Evolutionary conservation across 2,888 invertebrate species (phyloP), one percentile per base, ranked within the genome.

Genomic region (Dugesia japonica): DNA sequence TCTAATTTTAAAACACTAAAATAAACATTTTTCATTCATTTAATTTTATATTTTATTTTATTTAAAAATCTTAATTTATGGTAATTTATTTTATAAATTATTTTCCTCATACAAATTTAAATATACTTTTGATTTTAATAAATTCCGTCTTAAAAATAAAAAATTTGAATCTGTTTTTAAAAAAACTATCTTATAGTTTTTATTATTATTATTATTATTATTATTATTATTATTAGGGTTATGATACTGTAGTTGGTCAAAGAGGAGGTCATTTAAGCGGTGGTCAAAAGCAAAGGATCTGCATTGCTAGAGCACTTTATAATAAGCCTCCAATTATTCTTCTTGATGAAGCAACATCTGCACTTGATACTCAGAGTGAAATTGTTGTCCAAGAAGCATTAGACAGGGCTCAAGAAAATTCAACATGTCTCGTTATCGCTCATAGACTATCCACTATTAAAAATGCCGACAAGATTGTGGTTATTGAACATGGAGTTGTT

Each of bases 201-300:
- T n/a, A n/a, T 31, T 31, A 31, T 31, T 7, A 31, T 31, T 31
- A 31, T 31, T 7, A 31, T 31, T 31, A 31, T 31, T 7, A 7
- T 31, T 7, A 31, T 31, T 7, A 31, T 20, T 56, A 7, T 42
- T 15, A 1, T 9, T 26, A 75, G 75, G 75, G 75, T 42, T 75
- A 75, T 28, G 27, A 75, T 20, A 75, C 75, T 13, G 26, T 26
- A 82, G 97, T 99, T 0, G 97, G 98, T n/a, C 97, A 99, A 86
- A 87, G 92, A 78, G 93, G 93, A 0, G 86, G 93, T 73, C 92
- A 92, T 86, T 86, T 98, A 76, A 94, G 94, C 0, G 97, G 97
- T n/a, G 98, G 98, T 0, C 97, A 99, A 86, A 98, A 98, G 83
- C 98, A 98, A 83, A 88, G 98, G 77, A 94, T 98, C 0, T 94